A percentile compares a stretch with the other conserved stretches of the same genome.
These are phyloP conservation scores for Protobothrops mucrosquamatus DNA, from an alignment of 2,113 vertebrate genomes.

Conservation along the genomic window DNA sequence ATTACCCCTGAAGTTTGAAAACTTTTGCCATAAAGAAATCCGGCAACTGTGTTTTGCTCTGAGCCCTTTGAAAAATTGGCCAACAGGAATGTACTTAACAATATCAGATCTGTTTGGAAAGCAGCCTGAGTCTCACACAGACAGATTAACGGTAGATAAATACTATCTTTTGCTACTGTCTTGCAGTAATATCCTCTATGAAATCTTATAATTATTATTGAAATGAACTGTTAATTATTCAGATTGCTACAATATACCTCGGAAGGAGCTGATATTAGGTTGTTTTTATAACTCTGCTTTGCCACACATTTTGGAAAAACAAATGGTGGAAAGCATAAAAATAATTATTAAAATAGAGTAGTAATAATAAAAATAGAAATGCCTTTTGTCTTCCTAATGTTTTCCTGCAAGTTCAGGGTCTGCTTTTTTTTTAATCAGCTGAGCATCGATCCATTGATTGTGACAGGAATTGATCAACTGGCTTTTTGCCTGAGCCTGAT, in stretches of 20 bases:
- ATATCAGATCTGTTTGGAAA: background rate
- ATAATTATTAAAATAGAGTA: background rate
- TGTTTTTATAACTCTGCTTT: background rate
- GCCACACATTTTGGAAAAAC: background rate
- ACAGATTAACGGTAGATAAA: background rate
- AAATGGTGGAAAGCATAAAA: background rate
- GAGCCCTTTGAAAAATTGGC: background rate
- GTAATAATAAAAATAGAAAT: background rate
- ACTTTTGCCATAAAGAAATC: background rate
- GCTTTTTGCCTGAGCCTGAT: background rate
- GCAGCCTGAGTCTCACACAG: background rate
- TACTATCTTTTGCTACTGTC: background rate
- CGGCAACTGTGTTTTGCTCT: background rate
- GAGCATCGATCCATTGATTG: background rate
- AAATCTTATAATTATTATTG: background rate
- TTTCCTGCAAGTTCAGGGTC: background rate
- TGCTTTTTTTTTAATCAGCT: background rate
- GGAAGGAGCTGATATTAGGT: background rate
- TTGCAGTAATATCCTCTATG: background rate
- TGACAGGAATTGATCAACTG: background rate
- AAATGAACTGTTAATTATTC: background rate
- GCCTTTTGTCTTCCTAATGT: background rate
- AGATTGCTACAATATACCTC: background rate
- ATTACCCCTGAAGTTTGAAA: background rate
- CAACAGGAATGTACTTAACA: background rate